These are phyloP conservation scores for Plestiodon gilberti DNA, from an alignment of 2,113 vertebrate genomes.

Conservation along the genomic window DNA sequence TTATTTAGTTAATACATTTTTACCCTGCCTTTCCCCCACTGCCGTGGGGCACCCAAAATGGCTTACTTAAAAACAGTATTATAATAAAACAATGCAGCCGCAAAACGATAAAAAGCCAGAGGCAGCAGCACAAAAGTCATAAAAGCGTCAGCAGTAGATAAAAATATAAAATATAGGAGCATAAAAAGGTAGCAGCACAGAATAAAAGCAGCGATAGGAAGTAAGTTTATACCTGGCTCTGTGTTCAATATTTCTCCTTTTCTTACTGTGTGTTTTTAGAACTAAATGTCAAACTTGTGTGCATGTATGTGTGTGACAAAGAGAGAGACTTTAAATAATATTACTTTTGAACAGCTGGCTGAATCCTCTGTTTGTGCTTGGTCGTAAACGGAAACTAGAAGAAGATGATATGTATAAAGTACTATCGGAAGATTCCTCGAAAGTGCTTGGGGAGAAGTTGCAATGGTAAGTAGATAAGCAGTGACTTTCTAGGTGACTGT, in stretches of 20 bases:
- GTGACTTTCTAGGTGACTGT: neutral
- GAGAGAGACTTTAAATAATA: neutral
- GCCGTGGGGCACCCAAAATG: too few species aligned
- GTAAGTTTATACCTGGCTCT: neutral
- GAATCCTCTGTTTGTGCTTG: constrained; percentile 88
- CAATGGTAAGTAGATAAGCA: constrained; percentile 80
- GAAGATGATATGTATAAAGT: constrained; percentile 95
- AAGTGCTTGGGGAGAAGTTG: constrained; percentile 85
- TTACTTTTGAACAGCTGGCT: constrained; percentile 84
- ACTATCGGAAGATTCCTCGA: constrained; percentile 85
- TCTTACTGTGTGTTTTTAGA: neutral
- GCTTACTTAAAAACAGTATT: too few species aligned
- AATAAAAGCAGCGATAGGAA: neutral
- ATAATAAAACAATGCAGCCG: too few species aligned
- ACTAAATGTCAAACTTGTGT: neutral
- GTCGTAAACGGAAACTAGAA: constrained; percentile 87
- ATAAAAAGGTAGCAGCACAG: too few species aligned
- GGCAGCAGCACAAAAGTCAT: too few species aligned
- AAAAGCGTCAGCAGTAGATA: too few species aligned
- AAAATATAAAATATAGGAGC: too few species aligned
- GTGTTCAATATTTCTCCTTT: neutral
- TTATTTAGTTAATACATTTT: too few species aligned
- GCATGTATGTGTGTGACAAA: neutral
- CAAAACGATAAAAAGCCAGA: too few species aligned
- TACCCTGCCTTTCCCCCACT: too few species aligned